A percentile compares a stretch with the other conserved stretches of the same genome.
Conservation (phyloP, 1,140 invertebrate species). For the Drosophila elegans region DNA sequence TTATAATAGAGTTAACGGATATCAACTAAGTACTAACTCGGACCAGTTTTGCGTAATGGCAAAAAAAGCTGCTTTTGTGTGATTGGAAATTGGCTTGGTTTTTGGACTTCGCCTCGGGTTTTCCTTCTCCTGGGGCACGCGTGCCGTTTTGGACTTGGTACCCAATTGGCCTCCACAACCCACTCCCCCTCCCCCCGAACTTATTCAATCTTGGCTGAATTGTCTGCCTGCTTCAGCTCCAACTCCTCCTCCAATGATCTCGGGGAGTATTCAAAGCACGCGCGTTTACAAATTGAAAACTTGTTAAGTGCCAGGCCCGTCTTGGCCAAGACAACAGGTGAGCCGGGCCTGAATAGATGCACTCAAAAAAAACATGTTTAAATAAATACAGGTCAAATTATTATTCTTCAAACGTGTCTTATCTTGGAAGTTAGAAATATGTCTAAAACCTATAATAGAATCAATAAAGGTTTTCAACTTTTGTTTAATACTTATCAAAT, state of each 20-base stretch:
- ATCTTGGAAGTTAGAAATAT: too few relatives aligned
- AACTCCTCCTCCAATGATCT: constrained; percentile 25
- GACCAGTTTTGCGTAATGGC: constrained; percentile 33
- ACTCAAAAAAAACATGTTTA: constrained; percentile 7
- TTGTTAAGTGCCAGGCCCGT: constrained; percentile 67
- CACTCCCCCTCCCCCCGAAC: background rate
- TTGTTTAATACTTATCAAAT: too few relatives aligned
- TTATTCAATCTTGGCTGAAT: constrained; percentile 56
- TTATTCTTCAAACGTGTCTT: too few relatives aligned
- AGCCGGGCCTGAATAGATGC: constrained; percentile 20
- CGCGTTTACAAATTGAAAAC: constrained; percentile 82
- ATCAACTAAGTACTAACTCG: constrained; percentile 15
- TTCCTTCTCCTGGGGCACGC: constrained; percentile 33
- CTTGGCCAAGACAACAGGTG: constrained; percentile 63
- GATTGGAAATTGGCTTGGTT: constrained; percentile 35
- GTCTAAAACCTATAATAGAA: too few relatives aligned
- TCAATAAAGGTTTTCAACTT: background rate
- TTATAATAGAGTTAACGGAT: constrained; percentile 16
- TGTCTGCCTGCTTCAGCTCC: constrained; percentile 44
- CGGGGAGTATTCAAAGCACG: constrained; percentile 76
- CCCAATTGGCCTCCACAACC: constrained; percentile 43
- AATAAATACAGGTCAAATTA: too few relatives aligned
- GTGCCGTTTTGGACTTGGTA: constrained; percentile 49
- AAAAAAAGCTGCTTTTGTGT: constrained; percentile 18
- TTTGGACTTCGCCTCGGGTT: background rate